These are phyloP conservation scores for Artibeus jamaicensis DNA, from an alignment of 2,797 vertebrate genomes.

Conservation along the genomic window DNA sequence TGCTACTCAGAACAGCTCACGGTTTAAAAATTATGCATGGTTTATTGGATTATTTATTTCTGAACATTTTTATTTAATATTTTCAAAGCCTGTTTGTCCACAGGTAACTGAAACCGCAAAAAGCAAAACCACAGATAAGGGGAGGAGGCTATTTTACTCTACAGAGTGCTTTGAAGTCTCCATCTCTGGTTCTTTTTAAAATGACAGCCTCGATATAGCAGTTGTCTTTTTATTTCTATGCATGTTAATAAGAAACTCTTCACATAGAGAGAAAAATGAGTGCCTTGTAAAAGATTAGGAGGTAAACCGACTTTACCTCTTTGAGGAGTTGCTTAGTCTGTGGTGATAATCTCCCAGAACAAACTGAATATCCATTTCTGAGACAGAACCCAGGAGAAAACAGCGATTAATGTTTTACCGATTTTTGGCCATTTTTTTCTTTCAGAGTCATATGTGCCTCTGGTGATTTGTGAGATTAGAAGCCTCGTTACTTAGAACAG, in stretches of 20 bases:
- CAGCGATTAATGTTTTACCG: not conserved
- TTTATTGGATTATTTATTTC: too few species aligned
- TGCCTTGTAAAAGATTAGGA: not conserved
- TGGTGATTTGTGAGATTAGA: not conserved
- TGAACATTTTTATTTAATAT: too few species aligned
- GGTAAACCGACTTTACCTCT: not conserved
- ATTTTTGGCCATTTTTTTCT: not conserved
- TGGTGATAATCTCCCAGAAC: not conserved
- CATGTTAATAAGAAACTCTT: not conserved
- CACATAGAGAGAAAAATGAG: not conserved
- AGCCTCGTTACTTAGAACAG: not conserved
- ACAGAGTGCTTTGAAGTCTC: not conserved
- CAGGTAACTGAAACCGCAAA: not conserved
- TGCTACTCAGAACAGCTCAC: too few species aligned
- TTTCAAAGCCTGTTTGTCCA: not conserved
- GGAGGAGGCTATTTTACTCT: not conserved
- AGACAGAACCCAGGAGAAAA: slow-evolving; percentile 5
- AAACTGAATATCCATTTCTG: not conserved
- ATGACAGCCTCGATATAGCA: not conserved
- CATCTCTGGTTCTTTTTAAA: not conserved
- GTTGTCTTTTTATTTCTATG: not conserved
- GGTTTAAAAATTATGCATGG: too few species aligned
- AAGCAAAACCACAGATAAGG: not conserved
- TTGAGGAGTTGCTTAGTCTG: not conserved
- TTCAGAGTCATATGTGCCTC: not conserved